Percentiles rank a stretch among this genome's conserved stretches.
Evolutionary conservation across 2,113 vertebrate genomes (phyloP).

Genomic region (Columbina picui): DNA sequence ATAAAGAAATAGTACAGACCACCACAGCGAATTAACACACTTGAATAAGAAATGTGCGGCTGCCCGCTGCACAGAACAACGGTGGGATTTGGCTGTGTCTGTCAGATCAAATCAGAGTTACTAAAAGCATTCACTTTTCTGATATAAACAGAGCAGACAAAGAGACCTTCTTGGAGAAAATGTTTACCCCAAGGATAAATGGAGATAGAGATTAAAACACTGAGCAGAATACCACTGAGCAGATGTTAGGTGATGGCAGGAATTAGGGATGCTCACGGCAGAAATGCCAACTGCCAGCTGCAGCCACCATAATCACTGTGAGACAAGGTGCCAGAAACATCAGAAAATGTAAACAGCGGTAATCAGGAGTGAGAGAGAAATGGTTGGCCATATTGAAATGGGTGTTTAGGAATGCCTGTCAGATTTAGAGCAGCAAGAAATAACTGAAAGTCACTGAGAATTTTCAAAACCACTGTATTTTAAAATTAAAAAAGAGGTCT

Average conservation of each 20-base stretch:
- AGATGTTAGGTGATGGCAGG: conserved; percentile 37
- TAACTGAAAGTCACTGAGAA: not conserved
- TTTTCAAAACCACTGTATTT: not conserved
- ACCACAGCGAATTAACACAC: conserved; percentile 18
- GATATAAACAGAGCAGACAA: conserved; percentile 16
- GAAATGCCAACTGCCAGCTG: not conserved
- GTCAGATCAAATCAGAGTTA: conserved; percentile 20
- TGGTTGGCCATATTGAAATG: not conserved
- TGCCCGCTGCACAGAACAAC: not conserved
- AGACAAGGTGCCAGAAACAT: not conserved
- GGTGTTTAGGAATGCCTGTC: not conserved
- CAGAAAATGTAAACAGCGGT: not conserved
- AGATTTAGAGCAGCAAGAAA: not conserved
- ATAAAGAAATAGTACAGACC: not conserved
- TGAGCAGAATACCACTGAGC: not conserved
- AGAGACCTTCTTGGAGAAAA: not conserved
- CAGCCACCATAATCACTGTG: not conserved
- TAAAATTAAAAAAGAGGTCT: not conserved
- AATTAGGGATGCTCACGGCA: not conserved
- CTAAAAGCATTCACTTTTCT: conserved; percentile 1
- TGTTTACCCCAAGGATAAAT: conserved; percentile 26
- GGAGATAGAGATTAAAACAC: not conserved
- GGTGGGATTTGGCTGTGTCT: not conserved
- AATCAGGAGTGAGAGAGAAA: not conserved
- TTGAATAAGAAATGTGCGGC: not conserved